Conservation (phyloP, 2,113 vertebrate genomes). For the Pseudopodoces humilis region DNA sequence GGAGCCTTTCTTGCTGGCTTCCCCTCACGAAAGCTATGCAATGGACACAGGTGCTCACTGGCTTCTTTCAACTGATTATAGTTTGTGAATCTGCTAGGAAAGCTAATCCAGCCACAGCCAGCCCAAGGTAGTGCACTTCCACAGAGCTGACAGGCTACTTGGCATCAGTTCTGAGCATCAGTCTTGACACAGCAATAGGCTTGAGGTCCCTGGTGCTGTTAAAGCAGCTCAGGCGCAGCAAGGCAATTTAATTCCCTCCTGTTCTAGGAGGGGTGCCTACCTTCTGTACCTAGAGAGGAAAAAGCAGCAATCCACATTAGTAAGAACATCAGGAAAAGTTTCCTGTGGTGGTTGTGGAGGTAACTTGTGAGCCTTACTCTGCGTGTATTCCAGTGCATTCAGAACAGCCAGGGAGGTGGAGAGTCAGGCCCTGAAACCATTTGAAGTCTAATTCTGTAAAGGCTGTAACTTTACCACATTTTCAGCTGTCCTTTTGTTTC, state of each 20-base stretch:
- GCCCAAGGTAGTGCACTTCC: neutral
- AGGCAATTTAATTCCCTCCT: neutral
- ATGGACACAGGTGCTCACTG: neutral
- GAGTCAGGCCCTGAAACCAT: neutral
- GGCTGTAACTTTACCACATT: neutral
- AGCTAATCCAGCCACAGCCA: neutral
- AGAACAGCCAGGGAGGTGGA: rapidly evolving
- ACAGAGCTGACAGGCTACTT: neutral
- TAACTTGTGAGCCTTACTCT: neutral
- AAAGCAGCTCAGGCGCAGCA: neutral
- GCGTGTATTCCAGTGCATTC: rapidly evolving
- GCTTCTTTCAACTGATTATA: neutral
- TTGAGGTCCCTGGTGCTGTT: neutral
- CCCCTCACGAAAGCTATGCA: neutral
- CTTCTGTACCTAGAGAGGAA: neutral
- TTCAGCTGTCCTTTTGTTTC: neutral
- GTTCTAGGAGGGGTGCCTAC: rapidly evolving
- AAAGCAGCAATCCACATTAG: neutral
- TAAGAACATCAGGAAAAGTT: neutral
- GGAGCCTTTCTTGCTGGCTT: neutral
- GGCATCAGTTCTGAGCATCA: neutral
- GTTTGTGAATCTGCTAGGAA: neutral
- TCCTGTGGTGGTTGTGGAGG: neutral
- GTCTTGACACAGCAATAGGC: rapidly evolving
- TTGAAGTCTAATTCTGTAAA: neutral